A percentile compares a stretch with the other conserved stretches of the same genome.
phyloP scores from a whole-genome alignment of 2,797 vertebrate genomes.

The Pseudocheirus occidentalis region DNA sequence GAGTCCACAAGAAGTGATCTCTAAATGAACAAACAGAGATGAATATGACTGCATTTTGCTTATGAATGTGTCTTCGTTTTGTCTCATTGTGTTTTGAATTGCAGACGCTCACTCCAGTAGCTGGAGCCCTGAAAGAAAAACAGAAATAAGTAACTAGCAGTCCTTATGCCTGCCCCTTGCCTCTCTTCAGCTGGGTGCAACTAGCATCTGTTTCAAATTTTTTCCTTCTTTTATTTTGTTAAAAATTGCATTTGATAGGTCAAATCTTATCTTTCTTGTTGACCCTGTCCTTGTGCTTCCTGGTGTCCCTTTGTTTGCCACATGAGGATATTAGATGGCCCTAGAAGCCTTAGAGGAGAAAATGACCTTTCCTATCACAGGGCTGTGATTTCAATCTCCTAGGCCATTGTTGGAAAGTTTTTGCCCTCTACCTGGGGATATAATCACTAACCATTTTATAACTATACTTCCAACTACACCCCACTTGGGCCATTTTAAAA shows the following conservation, averaged over 20 bases:
- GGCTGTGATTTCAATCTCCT: background rate
- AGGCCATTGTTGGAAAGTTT: background rate
- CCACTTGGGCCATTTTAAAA: background rate
- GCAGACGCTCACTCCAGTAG: background rate
- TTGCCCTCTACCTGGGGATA: background rate
- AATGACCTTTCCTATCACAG: background rate
- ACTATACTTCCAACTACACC: background rate
- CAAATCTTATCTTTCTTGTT: background rate
- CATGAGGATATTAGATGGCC: background rate
- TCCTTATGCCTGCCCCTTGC: background rate
- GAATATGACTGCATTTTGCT: background rate
- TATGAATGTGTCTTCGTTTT: background rate
- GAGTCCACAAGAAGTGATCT: background rate
- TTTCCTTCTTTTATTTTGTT: background rate
- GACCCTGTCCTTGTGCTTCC: background rate
- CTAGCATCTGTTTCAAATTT: background rate
- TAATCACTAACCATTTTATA: background rate
- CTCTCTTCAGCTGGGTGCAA: background rate
- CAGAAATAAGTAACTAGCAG: background rate
- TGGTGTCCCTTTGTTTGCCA: background rate
- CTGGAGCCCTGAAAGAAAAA: background rate
- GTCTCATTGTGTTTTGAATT: background rate
- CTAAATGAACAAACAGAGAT: background rate
- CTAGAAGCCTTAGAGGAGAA: background rate
- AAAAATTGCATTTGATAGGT: background rate